Evolutionary conservation across 2,888 invertebrate species (phyloP).

Genomic region (Tanypteryx hageni): DNA sequence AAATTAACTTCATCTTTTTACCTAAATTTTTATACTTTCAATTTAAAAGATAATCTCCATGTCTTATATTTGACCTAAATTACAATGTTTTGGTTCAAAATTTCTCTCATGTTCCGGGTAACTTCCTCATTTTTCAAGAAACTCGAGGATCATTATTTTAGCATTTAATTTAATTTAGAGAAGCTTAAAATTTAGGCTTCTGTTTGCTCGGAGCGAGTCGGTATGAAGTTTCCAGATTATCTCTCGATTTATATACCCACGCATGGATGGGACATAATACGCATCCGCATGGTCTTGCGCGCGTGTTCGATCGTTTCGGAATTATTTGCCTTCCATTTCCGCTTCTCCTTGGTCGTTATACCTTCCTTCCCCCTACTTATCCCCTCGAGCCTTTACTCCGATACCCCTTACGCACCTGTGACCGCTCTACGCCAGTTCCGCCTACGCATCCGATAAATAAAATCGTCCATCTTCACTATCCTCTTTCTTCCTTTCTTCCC

Average conservation of each 20-base stretch:
- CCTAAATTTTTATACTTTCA: too few species aligned
- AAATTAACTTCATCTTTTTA: too few species aligned
- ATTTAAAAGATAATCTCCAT: too few species aligned
- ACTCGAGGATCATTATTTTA: neutral
- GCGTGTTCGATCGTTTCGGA: neutral
- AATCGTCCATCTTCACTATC: neutral
- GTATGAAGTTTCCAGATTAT: neutral
- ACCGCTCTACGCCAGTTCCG: neutral
- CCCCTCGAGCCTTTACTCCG: neutral
- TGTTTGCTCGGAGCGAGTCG: neutral
- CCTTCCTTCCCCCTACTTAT: neutral
- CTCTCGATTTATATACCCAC: neutral
- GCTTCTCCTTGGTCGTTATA: neutral
- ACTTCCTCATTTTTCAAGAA: too few species aligned
- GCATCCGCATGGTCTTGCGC: neutral
- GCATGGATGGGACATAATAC: neutral
- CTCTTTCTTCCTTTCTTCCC: neutral
- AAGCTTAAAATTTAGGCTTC: neutral
- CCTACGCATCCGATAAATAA: slow-evolving; percentile 13
- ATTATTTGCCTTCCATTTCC: neutral
- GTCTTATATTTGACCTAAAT: too few species aligned
- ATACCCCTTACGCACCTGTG: neutral
- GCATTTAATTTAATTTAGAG: neutral
- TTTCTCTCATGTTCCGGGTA: too few species aligned
- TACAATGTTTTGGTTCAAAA: too few species aligned